Evolutionary conservation across 2,888 invertebrate species (phyloP), one percentile per base, ranked within the genome.

Genomic region (Phortica magna): DNA sequence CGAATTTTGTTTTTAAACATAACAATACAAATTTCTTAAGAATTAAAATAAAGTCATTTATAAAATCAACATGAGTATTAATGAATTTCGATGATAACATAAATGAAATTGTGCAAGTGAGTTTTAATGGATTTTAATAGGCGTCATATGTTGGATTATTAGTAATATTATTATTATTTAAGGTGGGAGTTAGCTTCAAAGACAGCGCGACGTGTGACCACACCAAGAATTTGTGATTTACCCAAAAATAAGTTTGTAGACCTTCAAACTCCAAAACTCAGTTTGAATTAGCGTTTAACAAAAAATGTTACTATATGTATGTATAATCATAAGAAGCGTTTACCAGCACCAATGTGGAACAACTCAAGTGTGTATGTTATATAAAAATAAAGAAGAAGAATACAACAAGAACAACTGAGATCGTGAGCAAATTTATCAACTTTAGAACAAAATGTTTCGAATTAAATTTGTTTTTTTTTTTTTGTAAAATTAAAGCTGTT

Each of bases 111-210:
- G 48, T 48, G 48, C 48, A 61, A 9, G 61, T 19, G 61, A 67
- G 42, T 67, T 67, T 68, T 59, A 53, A 57, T 65, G 22, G 70
- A 55, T 48, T 64, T 79, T 59, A 67, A 61, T 19, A 9, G 17
- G 19, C 22, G 61, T 14, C 76, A 74, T 65, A 17, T 48, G 61
- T 73, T 71, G 39, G 48, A 71, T 72, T 73, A 76, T 65, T 80
- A 76, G 76, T 71, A 64, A 64, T 43, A 12, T 9, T 48, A 48
- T 12, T 48, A 48, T 48, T 48, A 48, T 12, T 48, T 14, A 48
- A 48, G 9, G 14, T 14, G 48, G 48, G 48, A 14, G 0, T 48
- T 48, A 76, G 77, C 72, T 48, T 48, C 48, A 2, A 48, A 12
- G 55, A 61, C 61, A 61, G 61, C 61, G 22, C 22, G 17, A 61